Base-by-base conservation (phyloP, 2,113 vertebrate genomes). In the Sarotherodon lohbergeri region DNA sequence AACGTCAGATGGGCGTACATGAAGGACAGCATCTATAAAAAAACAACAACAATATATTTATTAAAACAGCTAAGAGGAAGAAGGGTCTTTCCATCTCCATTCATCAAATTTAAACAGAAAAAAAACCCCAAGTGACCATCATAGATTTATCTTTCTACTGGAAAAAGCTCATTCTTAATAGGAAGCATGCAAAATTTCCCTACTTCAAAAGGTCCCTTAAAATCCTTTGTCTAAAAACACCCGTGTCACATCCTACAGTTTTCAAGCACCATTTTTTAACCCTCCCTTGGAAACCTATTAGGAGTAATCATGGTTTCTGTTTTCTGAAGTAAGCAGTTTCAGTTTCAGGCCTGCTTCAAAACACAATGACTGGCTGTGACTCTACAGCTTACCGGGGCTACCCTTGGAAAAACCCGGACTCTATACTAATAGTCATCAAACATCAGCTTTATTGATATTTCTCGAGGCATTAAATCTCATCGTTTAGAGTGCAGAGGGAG, bases 1-100 rank as follows among this genome's bases (percentile, higher is more conserved):
- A 99, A 99, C 4, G 98, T 97, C 97, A 99, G 96, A 94, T 99
- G 98, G 88, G 98, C 98, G 16, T 98, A 99, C 98, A 99, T 99
- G 95, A 99, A 99, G 0, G 98, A 99, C 83, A 99, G 94, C 99
- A 99, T 99, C 99, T 99, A 88, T 71, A 82, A 56, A 27, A 17
- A 22, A 17, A 85, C 2, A 43, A 82, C 39, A 24, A n/a, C 14
- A 85, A 3, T 2, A 12, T 3, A 2, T 6, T 82, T 17, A 54
- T 16, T 86, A 17, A 29, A 79, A 82, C 24, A n/a, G n/a, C 13
- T 78, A 32, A 12, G 22, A 32, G 43, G 24, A 50, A 50, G 24
- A 0, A 76, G 14, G 22, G 68, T 76, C 41, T 76, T 76, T 29
- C 68, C 41, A 48, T 73, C 41, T 10, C 68, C 68, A 29, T 48